These are phyloP conservation scores for Aphelenchoides fujianensis DNA, from an alignment of 1,140 invertebrate genomes.

Conservation along the genomic window DNA sequence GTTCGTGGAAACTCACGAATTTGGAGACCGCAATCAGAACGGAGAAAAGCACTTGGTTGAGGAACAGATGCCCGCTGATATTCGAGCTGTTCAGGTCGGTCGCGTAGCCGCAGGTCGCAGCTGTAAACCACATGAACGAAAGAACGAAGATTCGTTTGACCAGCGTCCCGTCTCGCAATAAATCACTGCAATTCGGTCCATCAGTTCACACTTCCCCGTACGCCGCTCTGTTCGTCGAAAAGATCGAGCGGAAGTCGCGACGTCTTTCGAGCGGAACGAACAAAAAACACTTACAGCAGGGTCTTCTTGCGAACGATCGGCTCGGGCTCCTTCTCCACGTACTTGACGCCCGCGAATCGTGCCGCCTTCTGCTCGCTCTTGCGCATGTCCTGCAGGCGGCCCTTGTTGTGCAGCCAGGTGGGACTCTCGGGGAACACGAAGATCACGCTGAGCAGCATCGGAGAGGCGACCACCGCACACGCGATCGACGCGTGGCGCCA, in stretches of 20 bases:
- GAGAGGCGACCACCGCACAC: conserved; percentile 53
- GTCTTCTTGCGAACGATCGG: conserved; percentile 47
- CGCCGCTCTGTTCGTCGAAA: not conserved
- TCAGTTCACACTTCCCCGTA: conserved; percentile 9
- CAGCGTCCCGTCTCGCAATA: conserved; percentile 38
- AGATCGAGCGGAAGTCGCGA: no score
- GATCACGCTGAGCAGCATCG: conserved; percentile 53
- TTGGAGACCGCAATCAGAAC: conserved; percentile 58
- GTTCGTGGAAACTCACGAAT: conserved; percentile 34
- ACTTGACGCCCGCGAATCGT: conserved; percentile 48
- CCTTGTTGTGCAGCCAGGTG: conserved; percentile 55
- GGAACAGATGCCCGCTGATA: conserved; percentile 54
- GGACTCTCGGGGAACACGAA: conserved; percentile 60
- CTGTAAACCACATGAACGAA: conserved; percentile 53
- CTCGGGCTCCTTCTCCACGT: conserved; percentile 44
- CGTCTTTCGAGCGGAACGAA: not conserved
- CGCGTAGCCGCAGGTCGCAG: conserved; percentile 59
- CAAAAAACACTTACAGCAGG: conserved; percentile 42
- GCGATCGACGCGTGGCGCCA: conserved; percentile 55
- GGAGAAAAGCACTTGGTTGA: conserved; percentile 60
- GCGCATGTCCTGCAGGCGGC: conserved; percentile 55
- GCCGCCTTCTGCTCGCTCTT: conserved; percentile 54
- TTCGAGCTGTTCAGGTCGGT: conserved; percentile 57
- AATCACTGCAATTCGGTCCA: conserved; percentile 29
- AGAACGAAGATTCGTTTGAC: conserved; percentile 40